phyloP scores from a whole-genome alignment of 2,113 vertebrate genomes.

The Telmatochromis sp. region DNA sequence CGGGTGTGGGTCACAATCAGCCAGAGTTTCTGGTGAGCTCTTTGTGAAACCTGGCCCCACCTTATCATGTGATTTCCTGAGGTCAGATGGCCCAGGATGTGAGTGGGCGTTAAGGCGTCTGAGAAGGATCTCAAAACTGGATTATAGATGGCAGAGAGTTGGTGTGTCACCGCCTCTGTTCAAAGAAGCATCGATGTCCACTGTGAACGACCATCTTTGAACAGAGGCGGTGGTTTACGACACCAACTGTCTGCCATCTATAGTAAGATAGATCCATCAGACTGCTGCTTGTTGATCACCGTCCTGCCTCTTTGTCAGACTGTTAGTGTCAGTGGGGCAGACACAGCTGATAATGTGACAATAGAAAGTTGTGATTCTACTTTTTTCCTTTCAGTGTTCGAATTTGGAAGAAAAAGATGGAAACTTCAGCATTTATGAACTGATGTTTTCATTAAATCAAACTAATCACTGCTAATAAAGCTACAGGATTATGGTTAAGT shows the following conservation, averaged over 20 bases:
- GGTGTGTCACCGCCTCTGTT: neutral
- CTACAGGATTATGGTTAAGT: accelerated
- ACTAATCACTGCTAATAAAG: neutral
- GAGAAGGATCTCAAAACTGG: accelerated
- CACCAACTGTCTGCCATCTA: neutral
- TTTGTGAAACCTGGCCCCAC: neutral
- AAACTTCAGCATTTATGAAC: neutral
- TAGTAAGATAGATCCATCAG: neutral
- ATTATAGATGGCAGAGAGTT: neutral
- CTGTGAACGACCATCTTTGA: accelerated
- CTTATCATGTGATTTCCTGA: accelerated
- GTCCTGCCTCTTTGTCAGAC: neutral
- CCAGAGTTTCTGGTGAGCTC: accelerated
- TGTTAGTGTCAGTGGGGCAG: neutral
- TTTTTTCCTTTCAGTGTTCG: neutral
- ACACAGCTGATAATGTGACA: neutral
- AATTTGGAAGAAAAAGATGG: neutral
- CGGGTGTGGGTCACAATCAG: neutral
- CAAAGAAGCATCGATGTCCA: accelerated
- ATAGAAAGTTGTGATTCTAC: neutral
- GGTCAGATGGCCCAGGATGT: neutral
- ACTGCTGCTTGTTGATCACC: accelerated
- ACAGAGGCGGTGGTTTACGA: neutral
- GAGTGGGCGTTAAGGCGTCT: accelerated
- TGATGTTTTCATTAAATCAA: neutral